These are phyloP conservation scores for Datnioides undecimradiatus DNA, from an alignment of 2,113 vertebrate species.

Conservation along the genomic window DNA sequence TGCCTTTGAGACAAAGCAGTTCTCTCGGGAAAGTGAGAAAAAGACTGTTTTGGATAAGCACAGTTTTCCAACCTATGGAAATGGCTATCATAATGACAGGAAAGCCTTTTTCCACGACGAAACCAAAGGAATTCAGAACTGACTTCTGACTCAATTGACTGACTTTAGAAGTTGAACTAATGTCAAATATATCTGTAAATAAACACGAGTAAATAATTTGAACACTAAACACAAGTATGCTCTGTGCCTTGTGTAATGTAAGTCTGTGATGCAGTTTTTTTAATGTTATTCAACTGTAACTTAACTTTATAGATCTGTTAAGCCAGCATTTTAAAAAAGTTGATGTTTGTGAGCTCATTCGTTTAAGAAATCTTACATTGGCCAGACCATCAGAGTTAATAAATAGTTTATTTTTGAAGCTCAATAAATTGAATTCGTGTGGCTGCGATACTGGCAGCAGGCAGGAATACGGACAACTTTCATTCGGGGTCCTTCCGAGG, in stretches of 20 bases:
- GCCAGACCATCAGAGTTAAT: background rate
- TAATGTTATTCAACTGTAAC: background rate
- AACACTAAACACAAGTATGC: background rate
- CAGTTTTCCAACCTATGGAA: conserved; percentile 68
- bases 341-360: background rate
- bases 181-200: conserved; percentile 13
- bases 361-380: background rate
- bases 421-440: accelerated
- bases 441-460: conserved; percentile 48
- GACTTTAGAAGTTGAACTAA: too few relatives aligned
- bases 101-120: conserved; percentile 72
- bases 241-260: conserved; percentile 32
- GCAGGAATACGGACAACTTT: conserved; percentile 58
- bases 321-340: background rate
- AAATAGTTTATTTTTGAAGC: background rate
- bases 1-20: conserved; percentile 74
- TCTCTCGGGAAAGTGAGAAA: conserved; percentile 68
- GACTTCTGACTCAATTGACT: background rate
- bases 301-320: background rate
- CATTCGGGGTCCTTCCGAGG: conserved; percentile 70
- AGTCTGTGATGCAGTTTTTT: background rate
- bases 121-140: conserved; percentile 68
- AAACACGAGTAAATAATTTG: background rate
- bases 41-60: conserved; percentile 74
- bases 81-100: conserved; percentile 71